A percentile compares a stretch with the other conserved stretches of the same genome.
Conservation (phyloP, 1,140 invertebrate genomes). For the Papilio machaon region DNA sequence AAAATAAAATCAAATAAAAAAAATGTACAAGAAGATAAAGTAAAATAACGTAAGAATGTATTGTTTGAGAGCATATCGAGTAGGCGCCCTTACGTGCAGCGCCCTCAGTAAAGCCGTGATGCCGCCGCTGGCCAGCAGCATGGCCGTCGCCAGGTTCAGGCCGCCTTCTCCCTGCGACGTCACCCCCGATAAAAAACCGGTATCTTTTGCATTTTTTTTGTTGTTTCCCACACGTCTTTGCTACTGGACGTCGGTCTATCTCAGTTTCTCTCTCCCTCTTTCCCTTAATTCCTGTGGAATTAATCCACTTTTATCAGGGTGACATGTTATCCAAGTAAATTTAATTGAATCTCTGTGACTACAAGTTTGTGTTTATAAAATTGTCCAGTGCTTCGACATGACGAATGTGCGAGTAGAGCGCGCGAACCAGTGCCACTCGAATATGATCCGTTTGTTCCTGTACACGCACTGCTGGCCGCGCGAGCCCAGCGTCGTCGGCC, state of each 20-base stretch:
- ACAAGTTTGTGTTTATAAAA: not conserved
- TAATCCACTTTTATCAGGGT: no score
- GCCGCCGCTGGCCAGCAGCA: not conserved
- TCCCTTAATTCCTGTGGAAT: no score
- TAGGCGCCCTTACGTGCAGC: not conserved
- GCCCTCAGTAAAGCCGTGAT: no score
- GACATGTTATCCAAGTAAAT: not conserved
- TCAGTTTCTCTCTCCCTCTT: not conserved
- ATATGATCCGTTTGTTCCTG: constrained; percentile 64
- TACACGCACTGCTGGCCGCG: constrained; percentile 70
- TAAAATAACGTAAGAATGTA: not conserved
- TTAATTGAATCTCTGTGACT: not conserved
- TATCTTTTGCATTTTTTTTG: constrained; percentile 32
- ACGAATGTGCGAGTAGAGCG: constrained; percentile 52
- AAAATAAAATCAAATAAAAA: constrained; percentile 7
- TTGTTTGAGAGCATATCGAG: constrained; percentile 1
- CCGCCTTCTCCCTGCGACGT: constrained; percentile 53
- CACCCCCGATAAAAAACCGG: constrained; percentile 56
- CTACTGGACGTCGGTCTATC: not conserved
- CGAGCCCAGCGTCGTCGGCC: constrained; percentile 63
- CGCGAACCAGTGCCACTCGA: constrained; percentile 54
- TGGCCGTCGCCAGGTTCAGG: constrained; percentile 34
- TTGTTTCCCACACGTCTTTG: not conserved
- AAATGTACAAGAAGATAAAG: constrained; percentile 6
- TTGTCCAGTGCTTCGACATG: constrained; percentile 67